A percentile compares a stretch with the other conserved stretches of the same genome.
Evolutionary conservation across 2,888 invertebrate genomes (phyloP).

Genomic region (Entomobrya proxima): DNA sequence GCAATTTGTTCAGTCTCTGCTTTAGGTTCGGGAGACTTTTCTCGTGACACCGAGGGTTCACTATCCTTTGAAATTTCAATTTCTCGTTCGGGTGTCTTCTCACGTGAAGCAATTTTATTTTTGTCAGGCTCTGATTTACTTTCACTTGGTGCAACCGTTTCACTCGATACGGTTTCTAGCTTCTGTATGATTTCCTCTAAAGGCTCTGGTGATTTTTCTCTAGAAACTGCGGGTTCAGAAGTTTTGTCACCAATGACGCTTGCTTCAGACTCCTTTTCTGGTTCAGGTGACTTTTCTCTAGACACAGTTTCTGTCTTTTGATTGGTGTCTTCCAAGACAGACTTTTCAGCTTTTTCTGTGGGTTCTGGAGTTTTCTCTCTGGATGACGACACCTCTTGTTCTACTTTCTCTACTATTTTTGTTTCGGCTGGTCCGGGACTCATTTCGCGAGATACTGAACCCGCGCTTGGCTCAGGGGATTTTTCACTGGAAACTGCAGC

Average conservation of each 20-base stretch:
- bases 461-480: conserved; percentile 17
- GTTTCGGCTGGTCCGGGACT: conserved; percentile 2
- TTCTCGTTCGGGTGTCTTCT: conserved; percentile 8
- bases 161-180: neutral
- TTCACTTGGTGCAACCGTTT: neutral
- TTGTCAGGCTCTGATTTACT: neutral
- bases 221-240: neutral
- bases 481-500: conserved; percentile 3
- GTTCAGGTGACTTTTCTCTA: conserved; percentile 1
- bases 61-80: neutral
- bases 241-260: neutral
- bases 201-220: conserved; percentile 33
- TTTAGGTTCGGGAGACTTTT: conserved; percentile 13
- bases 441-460: neutral
- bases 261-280: neutral
- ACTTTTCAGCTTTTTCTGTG: neutral
- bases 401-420: conserved; percentile 54
- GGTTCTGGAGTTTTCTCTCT: conserved; percentile 16
- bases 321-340: neutral
- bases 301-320: neutral
- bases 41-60: neutral
- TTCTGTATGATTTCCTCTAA: neutral
- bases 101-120: neutral
- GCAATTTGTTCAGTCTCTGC: neutral
- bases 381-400: neutral